These are phyloP conservation scores for Neoniphon sammara DNA, from an alignment of 2,797 vertebrate species.

Conservation along the genomic window DNA sequence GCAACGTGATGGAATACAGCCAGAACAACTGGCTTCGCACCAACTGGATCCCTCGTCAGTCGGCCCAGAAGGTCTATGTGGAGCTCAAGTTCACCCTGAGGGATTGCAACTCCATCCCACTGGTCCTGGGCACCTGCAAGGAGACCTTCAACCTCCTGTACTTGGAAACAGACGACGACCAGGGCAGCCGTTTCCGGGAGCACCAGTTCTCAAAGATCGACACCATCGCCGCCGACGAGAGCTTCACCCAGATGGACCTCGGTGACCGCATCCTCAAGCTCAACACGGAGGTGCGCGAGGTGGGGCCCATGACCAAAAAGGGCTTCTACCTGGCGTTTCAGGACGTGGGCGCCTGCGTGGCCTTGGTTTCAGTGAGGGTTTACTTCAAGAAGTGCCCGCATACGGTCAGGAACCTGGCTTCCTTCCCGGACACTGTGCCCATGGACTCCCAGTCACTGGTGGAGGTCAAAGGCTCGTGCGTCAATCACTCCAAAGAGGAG, in stretches of 20 bases:
- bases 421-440: conserved; percentile 97
- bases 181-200: conserved; percentile 92
- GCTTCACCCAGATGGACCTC: conserved; percentile 98
- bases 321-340: conserved; percentile 98
- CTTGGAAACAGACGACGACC: conserved; percentile 94
- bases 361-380: conserved; percentile 95
- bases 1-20: conserved; percentile 99
- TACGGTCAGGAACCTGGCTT: conserved; percentile 93
- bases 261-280: conserved; percentile 98
- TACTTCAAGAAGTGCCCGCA: conserved; percentile 99
- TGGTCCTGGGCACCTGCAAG: conserved; percentile 96
- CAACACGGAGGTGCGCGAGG: conserved; percentile 97
- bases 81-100: conserved; percentile 97
- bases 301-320: conserved; percentile 92
- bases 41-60: conserved; percentile 96
- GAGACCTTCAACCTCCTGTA: conserved; percentile 99
- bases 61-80: conserved; percentile 97
- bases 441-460: conserved; percentile 97
- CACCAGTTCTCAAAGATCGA: conserved; percentile 97
- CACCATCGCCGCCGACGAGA: conserved; percentile 97
- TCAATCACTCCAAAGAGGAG: conserved; percentile 97
- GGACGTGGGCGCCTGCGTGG: conserved; percentile 96
- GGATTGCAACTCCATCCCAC: conserved; percentile 97
- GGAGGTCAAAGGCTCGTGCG: conserved; percentile 95
- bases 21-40: conserved; percentile 99